Base-by-base conservation (phyloP, 1,140 invertebrate genomes). In the Drosophila sp. region DNA sequence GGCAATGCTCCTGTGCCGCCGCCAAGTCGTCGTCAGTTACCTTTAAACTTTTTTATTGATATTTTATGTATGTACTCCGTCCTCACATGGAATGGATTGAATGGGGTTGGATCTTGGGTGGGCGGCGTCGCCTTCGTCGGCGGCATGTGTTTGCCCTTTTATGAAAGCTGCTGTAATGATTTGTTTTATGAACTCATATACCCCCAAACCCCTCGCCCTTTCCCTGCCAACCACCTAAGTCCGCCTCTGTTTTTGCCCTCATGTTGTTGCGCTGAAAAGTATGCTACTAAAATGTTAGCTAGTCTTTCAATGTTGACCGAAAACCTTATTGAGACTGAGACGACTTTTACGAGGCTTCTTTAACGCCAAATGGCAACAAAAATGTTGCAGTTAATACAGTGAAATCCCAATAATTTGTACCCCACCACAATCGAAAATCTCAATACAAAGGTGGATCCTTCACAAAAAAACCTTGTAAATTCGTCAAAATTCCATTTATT, bases 41-140 rank as follows among this genome's bases (percentile, higher is more conserved):
- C 84, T 87, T 87, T 89, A 86, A 87, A 87, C 79, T 84, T 86
- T 86, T 87, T 87, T 87, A 87, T 87, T 87, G 83, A 87, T 87
- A 87, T 89, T 87, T 87, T 87, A 87, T 83, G 83, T 87, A 77
- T 87, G 85, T 76, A 63, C 70, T 72, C 75, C 55, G 60, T 27
- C 44, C 44, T 50, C 25, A 27, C 25, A 10, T 50, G 7, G 44
- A 50, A 27, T 50, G 44, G 11, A 38, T 38, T 11, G 60, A 41
- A 17, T 10, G 61, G n/a, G 30, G 40, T 41, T 17, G 33, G 56
- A 10, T 17, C 57, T 58, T 61, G 38, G 23, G 25, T 41, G 23
- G 10, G 27, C 47, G 35, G 23, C 54, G n/a, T n/a, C n/a, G n/a
- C n/a, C n/a, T n/a, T n/a, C n/a, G n/a, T n/a, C n/a, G n/a, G 47